Conservation (phyloP, 2,113 vertebrate genomes). For the Arothron firmamentum region DNA sequence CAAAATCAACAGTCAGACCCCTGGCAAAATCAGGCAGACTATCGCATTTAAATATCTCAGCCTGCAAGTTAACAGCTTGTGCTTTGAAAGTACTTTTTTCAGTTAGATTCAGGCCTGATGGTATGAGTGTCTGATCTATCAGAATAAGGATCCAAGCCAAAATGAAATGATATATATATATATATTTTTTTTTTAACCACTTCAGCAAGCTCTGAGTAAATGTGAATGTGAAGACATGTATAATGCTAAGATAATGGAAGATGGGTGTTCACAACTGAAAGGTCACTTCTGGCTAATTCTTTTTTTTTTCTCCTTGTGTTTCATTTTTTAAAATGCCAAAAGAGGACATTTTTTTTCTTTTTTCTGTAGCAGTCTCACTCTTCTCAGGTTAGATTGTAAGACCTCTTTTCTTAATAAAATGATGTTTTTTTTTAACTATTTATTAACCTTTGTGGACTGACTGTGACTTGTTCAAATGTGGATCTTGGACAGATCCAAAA, state of each 20-base stretch:
- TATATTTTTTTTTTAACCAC: slow-evolving; percentile 12
- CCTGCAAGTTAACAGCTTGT: slow-evolving; percentile 44
- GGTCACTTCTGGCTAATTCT: slow-evolving; percentile 49
- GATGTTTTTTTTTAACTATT: slow-evolving; percentile 56
- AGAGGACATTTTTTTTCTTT: slow-evolving; percentile 13
- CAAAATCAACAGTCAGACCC: slow-evolving; percentile 47
- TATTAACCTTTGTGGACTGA: slow-evolving; percentile 30
- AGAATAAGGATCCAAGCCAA: slow-evolving; percentile 40
- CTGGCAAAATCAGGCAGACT: slow-evolving; percentile 33
- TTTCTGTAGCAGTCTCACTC: slow-evolving; percentile 63
- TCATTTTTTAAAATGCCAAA: slow-evolving; percentile 51
- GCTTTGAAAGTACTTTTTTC: slow-evolving; percentile 44
- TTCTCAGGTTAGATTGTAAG: slow-evolving; percentile 67
- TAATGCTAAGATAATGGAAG: slow-evolving; percentile 31
- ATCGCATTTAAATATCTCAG: slow-evolving; percentile 48
- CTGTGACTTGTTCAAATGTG: slow-evolving; percentile 19
- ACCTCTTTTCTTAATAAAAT: slow-evolving; percentile 65
- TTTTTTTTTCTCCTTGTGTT: slow-evolving; percentile 23
- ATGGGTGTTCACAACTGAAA: slow-evolving; percentile 46
- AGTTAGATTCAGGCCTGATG: slow-evolving; percentile 36
- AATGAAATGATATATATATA: slow-evolving; percentile 38
- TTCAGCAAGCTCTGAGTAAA: slow-evolving; percentile 26
- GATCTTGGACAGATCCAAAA: neutral
- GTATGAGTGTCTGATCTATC: slow-evolving; percentile 49
- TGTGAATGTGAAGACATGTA: slow-evolving; percentile 42